phyloP scores from a whole-genome alignment of 2,113 vertebrate species.

The Amazona guildingii region DNA sequence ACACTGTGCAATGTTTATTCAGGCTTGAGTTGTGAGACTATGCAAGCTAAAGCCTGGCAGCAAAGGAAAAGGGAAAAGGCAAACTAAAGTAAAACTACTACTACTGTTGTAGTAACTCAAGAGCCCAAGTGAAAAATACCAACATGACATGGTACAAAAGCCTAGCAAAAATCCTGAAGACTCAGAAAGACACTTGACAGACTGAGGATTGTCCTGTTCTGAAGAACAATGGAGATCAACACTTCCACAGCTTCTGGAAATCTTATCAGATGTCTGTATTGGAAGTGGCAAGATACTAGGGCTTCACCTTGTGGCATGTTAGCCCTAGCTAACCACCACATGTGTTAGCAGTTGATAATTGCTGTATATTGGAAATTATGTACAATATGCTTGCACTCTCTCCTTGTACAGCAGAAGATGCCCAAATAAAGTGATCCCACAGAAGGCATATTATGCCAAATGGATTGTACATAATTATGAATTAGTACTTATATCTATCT shows the following conservation, averaged over 20 bases:
- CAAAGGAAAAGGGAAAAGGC: neutral
- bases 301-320: neutral
- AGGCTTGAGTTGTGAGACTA: neutral
- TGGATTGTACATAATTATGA: neutral
- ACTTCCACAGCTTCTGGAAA: neutral
- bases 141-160: neutral
- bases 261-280: neutral
- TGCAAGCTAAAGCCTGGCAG: neutral
- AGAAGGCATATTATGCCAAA: neutral
- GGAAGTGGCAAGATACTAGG: neutral
- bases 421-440: neutral
- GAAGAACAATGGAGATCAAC: neutral
- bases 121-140: neutral
- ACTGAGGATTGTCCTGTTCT: neutral
- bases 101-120: neutral
- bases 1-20: neutral
- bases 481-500: neutral
- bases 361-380: neutral
- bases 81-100: neutral
- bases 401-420: neutral
- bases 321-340: neutral
- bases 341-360: neutral
- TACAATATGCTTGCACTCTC: neutral
- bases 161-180: neutral
- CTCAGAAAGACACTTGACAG: neutral